phyloP scores from a whole-genome alignment of 2,888 invertebrate species.

The Xiphydria camelus region DNA sequence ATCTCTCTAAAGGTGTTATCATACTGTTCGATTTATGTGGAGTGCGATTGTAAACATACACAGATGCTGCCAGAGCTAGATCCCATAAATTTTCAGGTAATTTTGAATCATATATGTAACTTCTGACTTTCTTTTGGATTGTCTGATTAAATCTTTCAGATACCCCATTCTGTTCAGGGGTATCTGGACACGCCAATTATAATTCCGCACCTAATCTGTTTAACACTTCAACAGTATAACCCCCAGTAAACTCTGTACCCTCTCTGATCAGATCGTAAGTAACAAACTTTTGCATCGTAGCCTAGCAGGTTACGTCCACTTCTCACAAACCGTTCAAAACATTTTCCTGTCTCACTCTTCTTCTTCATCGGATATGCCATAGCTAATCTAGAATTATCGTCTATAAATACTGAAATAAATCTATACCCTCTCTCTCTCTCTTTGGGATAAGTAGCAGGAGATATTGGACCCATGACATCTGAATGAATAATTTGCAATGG shows the following conservation, averaged over 20 bases:
- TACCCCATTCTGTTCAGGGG: conserved; percentile 22
- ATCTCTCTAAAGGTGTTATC: conserved; percentile 6
- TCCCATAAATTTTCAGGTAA: conserved; percentile 14
- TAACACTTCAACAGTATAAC: no score
- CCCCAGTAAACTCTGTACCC: no score
- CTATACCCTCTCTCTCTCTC: conserved; percentile 16
- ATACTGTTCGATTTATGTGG: conserved; percentile 11
- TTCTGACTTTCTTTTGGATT: conserved; percentile 20
- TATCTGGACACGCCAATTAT: conserved; percentile 17
- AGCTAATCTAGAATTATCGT: conserved; percentile 28
- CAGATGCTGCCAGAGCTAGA: conserved; percentile 17
- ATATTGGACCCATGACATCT: conserved; percentile 27
- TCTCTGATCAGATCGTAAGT: no score
- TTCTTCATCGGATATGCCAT: conserved; percentile 25
- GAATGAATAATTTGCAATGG: conserved; percentile 28
- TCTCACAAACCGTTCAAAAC: conserved; percentile 15
- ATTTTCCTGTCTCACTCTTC: conserved; percentile 23
- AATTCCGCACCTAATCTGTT: no score
- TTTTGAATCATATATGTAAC: conserved; percentile 10
- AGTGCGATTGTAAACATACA: conserved; percentile 18
- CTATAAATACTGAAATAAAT: conserved; percentile 26
- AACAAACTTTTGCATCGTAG: conserved; percentile 16
- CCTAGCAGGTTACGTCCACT: conserved; percentile 4
- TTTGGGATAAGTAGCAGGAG: conserved; percentile 22
- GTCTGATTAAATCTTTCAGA: conserved; percentile 24